phyloP scores from a whole-genome alignment of 2,797 vertebrate genomes.

The Hyperoplus immaculatus region DNA sequence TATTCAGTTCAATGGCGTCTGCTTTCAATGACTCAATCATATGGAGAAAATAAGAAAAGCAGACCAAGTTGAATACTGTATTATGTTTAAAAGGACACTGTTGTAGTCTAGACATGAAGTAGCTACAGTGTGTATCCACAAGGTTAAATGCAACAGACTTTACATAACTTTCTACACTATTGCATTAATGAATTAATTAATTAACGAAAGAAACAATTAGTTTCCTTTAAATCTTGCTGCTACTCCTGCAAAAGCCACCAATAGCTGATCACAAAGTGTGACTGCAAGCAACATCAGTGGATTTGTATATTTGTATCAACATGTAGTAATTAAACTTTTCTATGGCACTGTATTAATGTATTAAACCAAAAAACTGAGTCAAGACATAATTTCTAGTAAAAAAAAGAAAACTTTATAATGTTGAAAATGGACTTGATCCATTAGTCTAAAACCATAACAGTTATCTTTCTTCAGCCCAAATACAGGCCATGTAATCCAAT shows the following conservation, averaged over 20 bases:
- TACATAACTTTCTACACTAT: neutral
- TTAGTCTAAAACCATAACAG: neutral
- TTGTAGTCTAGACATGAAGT: neutral
- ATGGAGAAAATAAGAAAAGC: conserved; percentile 6
- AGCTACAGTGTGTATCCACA: neutral
- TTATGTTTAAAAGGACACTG: neutral
- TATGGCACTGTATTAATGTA: neutral
- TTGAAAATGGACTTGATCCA: neutral
- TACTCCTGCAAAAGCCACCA: too few relatives aligned
- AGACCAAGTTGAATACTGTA: neutral
- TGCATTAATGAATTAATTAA: neutral
- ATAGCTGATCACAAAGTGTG: neutral
- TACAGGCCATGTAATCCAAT: neutral
- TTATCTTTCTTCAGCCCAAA: neutral
- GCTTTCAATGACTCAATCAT: conserved; percentile 23
- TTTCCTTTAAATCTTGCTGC: neutral
- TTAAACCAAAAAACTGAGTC: neutral
- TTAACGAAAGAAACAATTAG: neutral
- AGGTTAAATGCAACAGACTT: neutral
- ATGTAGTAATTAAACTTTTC: neutral
- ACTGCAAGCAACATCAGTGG: neutral
- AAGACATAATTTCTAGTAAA: too few relatives aligned
- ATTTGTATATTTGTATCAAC: neutral
- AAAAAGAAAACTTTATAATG: neutral
- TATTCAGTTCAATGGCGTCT: conserved; percentile 27